Evolutionary conservation across 2,113 vertebrate species (phyloP).

Genomic region (Pungitius pungitius): DNA sequence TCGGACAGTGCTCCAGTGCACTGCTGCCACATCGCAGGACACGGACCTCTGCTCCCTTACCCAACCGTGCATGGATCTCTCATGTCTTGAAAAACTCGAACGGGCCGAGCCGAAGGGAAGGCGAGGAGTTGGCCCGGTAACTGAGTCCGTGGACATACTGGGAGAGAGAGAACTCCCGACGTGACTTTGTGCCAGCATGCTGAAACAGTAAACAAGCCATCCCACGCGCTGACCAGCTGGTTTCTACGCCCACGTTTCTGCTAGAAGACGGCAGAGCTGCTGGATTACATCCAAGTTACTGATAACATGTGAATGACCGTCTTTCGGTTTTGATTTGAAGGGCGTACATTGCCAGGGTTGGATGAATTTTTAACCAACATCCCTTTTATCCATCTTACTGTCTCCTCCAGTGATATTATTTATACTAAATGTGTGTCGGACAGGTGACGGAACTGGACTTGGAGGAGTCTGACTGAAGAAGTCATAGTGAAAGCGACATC

Average conservation of each 20-base stretch:
- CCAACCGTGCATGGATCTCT: not conserved
- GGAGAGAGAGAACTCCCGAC: slow-evolving; percentile 54
- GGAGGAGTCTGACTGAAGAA: slow-evolving; percentile 19
- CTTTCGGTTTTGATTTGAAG: slow-evolving; percentile 52
- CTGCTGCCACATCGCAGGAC: not conserved
- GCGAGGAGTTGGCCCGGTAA: slow-evolving; percentile 8
- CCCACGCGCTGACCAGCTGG: slow-evolving; percentile 80
- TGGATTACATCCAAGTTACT: slow-evolving; percentile 66
- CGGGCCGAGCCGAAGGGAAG: slow-evolving; percentile 19
- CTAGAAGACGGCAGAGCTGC: slow-evolving; percentile 71
- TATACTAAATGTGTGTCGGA: slow-evolving; percentile 50
- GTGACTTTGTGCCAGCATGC: slow-evolving; percentile 62
- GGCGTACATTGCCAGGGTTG: not conserved
- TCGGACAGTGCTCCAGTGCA: slow-evolving; percentile 2
- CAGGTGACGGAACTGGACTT: slow-evolving; percentile 39
- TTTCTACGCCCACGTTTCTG: slow-evolving; percentile 76
- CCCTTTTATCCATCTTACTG: not conserved
- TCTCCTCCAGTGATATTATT: slow-evolving; percentile 14
- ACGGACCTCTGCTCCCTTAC: not conserved
- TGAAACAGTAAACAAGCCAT: slow-evolving; percentile 76
- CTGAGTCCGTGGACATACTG: slow-evolving; percentile 45
- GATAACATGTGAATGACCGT: slow-evolving; percentile 62
- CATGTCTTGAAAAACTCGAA: slow-evolving; percentile 11
- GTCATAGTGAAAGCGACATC: slow-evolving; percentile 23
- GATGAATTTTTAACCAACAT: slow-evolving; percentile 7